These are phyloP conservation scores for Aphelocoma californica DNA, from an alignment of 2,797 vertebrate species.

Conservation along the genomic window DNA sequence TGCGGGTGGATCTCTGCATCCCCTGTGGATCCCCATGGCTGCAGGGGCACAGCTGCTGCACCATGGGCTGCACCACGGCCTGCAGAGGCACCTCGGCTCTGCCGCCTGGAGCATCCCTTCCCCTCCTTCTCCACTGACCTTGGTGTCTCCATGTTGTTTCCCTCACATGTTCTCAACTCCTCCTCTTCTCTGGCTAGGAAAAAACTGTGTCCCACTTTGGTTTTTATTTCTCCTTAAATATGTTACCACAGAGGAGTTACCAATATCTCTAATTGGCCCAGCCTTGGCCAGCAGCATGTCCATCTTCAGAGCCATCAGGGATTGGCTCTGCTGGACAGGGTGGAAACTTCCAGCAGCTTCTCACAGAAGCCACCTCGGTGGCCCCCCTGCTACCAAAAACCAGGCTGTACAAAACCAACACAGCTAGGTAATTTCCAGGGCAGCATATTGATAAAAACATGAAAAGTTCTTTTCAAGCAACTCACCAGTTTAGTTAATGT, in stretches of 20 bases:
- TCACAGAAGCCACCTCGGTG: background rate
- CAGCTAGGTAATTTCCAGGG: background rate
- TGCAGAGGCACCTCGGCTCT: background rate
- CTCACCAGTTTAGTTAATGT: background rate
- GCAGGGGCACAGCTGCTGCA: no score
- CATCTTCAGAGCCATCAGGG: background rate
- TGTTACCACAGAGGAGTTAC: background rate
- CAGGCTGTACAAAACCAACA: background rate
- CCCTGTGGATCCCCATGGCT: background rate
- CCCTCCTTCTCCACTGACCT: background rate
- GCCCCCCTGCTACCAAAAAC: background rate
- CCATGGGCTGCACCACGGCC: background rate
- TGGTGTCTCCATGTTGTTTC: background rate
- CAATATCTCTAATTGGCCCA: fast-evolving
- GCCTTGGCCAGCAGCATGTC: background rate
- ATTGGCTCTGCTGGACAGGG: background rate
- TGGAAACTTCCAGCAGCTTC: background rate
- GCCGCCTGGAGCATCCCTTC: background rate
- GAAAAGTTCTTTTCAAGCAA: background rate
- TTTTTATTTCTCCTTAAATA: background rate
- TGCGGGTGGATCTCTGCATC: background rate
- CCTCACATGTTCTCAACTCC: background rate
- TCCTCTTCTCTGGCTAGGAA: background rate
- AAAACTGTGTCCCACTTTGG: background rate
- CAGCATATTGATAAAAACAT: background rate